Evolutionary conservation across 92 coral and sea anemone species (phyloP), one percentile per base, ranked within the genome.

Genomic region (Isaurus tuberculatus): DNA sequence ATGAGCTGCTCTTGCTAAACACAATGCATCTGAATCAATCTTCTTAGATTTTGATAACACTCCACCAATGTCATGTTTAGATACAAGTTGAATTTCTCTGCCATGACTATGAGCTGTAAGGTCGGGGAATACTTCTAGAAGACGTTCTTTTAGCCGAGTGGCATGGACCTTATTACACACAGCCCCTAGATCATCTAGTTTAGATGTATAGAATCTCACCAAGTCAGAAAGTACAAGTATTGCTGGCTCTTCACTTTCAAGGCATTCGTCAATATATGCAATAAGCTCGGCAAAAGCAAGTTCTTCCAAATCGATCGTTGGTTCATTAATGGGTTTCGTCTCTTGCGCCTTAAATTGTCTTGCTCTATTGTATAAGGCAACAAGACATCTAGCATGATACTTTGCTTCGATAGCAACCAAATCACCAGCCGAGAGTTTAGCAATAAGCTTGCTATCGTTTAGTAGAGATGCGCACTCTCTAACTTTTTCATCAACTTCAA

Each of bases 251-350:
- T 86, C 85, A 17, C 8, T 7, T 75, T 86, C 90, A 7, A 88
- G 89, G 25, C 72, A 27, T 81, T 88, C 94, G 17, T 91, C 91
- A 34, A 91, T 80, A 77, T 84, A 84, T 73, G 42, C 32, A 53
- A 80, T 55, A 65, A 87, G 79, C 77, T 91, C 94, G 46, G 89
- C 89, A 84, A 91, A 91, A 4, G 89, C 91, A 17, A 87, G 79
- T 64, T 91, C 91, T 86, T 2, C 11, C 8, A 7, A 17, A 17
- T 40, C 46, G 16, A 51, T n/a, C 16, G 60, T 42, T 83, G 86
- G 36, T 55, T 61, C n/a, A 37, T 70, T 71, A 61, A 46, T 73
- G 75, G 82, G 25, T 29, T 90, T 37, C 29, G 90, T 42, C 42
- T 58, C 44, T 74, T 80, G 83, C 78, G 65, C 66, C 73, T 65